phyloP scores from a whole-genome alignment of 2,888 invertebrate species.

The Xylocampa areola region DNA sequence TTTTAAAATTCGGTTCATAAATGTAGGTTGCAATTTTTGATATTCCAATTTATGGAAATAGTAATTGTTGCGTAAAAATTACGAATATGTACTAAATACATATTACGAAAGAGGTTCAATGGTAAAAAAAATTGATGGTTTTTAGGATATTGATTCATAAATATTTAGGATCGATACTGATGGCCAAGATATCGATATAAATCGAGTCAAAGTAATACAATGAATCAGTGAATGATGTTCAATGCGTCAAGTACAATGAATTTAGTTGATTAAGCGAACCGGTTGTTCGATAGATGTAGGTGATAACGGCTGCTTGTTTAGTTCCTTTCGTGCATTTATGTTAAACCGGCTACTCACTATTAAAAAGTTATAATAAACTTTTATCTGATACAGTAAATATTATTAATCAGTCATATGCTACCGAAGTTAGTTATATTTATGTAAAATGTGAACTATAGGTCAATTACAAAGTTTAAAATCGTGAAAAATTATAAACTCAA shows the following conservation, averaged over 20 bases:
- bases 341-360: slow-evolving; percentile 51
- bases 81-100: slow-evolving; percentile 24
- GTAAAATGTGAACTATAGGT: too few species aligned
- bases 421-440: background rate
- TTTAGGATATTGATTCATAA: slow-evolving; percentile 10
- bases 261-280: slow-evolving; percentile 65
- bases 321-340: slow-evolving; percentile 83
- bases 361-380: slow-evolving; percentile 6
- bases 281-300: slow-evolving; percentile 70
- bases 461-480: too few species aligned
- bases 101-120: slow-evolving; percentile 20
- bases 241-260: slow-evolving; percentile 74
- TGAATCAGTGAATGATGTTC: slow-evolving; percentile 41
- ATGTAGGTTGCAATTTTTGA: slow-evolving; percentile 47
- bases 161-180: slow-evolving; percentile 15
- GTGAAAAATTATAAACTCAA: background rate
- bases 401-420: background rate
- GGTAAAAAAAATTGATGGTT: slow-evolving; percentile 16
- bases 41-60: slow-evolving; percentile 53
- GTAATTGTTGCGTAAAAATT: slow-evolving; percentile 35
- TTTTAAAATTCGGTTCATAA: slow-evolving; percentile 41
- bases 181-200: slow-evolving; percentile 14
- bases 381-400: background rate
- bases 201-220: slow-evolving; percentile 21
- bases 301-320: slow-evolving; percentile 60